Conservation (phyloP, 2,113 vertebrate species). For the Tonatia bakeri region DNA sequence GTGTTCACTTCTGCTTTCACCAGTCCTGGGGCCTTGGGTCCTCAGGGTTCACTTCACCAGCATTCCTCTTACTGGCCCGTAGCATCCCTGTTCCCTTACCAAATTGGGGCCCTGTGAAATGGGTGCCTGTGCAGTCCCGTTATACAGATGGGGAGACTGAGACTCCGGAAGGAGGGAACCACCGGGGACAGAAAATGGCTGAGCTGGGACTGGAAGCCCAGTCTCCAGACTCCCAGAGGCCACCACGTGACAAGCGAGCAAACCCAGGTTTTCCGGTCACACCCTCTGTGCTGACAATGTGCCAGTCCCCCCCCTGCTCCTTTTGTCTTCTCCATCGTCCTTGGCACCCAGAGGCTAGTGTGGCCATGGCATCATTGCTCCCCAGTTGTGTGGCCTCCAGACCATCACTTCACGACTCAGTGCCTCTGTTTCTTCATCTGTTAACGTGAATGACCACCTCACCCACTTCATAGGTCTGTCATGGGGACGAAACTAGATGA, state of each 20-base stretch:
- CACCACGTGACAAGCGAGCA: neutral
- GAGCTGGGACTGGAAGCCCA: fast-evolving
- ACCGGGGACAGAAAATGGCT: neutral
- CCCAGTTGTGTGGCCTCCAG: neutral
- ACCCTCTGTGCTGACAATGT: neutral
- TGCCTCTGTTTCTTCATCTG: neutral
- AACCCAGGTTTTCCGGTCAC: neutral
- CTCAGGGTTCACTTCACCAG: neutral
- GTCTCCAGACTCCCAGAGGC: neutral
- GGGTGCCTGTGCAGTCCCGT: neutral
- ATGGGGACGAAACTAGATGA: neutral
- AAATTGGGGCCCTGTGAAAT: neutral
- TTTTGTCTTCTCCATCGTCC: neutral
- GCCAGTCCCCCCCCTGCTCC: neutral
- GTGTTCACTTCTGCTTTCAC: neutral
- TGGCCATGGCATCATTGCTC: neutral
- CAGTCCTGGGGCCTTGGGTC: neutral
- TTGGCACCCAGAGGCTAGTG: neutral
- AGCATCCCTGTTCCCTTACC: neutral
- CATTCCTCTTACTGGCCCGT: neutral
- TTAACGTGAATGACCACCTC: fast-evolving
- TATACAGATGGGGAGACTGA: neutral
- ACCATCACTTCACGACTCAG: neutral
- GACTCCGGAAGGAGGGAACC: neutral
- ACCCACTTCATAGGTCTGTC: neutral